Evolutionary conservation across 2,888 invertebrate genomes (phyloP).

Genomic region (Lissocephala sabroskyi): DNA sequence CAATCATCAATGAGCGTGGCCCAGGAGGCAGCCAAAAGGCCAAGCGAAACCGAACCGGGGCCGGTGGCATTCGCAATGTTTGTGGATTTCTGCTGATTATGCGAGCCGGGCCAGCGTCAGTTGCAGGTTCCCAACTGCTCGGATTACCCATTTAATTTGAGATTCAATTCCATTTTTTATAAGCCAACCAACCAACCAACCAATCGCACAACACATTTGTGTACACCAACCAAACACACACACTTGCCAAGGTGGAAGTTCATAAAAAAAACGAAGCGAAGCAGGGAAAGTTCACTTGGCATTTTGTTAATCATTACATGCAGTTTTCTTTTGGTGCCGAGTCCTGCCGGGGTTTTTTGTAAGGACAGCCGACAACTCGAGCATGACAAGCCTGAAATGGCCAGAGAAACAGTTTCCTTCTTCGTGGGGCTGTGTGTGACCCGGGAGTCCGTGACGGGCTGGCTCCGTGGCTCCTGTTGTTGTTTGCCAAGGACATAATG

Average conservation of each 20-base stretch:
- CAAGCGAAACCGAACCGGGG: slow-evolving; percentile 16
- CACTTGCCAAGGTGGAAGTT: neutral
- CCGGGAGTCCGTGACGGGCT: slow-evolving; percentile 1
- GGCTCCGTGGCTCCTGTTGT: slow-evolving; percentile 5
- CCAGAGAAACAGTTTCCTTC: slow-evolving; percentile 11
- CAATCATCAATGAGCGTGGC: slow-evolving; percentile 54
- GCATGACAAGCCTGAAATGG: slow-evolving; percentile 28
- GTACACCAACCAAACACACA: no score
- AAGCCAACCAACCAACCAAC: neutral
- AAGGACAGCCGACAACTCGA: slow-evolving; percentile 6
- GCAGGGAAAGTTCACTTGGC: slow-evolving; percentile 20
- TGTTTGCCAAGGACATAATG: slow-evolving; percentile 63
- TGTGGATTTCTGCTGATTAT: no score
- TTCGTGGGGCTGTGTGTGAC: no score
- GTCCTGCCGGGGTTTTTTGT: no score
- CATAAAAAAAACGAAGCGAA: slow-evolving; percentile 1
- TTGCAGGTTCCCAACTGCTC: slow-evolving; percentile 34
- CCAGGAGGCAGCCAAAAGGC: slow-evolving; percentile 38
- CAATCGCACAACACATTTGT: no score
- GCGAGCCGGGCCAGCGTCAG: neutral
- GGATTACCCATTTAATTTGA: slow-evolving; percentile 22
- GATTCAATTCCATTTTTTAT: slow-evolving; percentile 1
- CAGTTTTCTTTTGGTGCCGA: slow-evolving; percentile 36
- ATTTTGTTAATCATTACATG: slow-evolving; percentile 47
- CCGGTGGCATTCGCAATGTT: no score